Conservation (phyloP, 2,797 vertebrate species). For the Chaetophractus vellerosus region DNA sequence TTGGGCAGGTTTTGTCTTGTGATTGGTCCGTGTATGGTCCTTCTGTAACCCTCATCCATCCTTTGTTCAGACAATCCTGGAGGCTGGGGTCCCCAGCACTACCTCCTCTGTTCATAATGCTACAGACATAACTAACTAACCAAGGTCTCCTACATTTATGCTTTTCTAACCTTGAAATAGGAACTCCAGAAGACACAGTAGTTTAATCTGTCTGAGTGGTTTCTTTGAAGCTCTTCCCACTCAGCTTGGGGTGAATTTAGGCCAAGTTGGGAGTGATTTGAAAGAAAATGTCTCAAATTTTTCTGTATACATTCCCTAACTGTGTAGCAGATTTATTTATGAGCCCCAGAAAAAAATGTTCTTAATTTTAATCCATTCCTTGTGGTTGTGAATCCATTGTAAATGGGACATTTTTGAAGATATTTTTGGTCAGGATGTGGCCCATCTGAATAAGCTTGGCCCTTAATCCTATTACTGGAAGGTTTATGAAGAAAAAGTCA, state of each 20-base stretch:
- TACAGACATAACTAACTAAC: neutral
- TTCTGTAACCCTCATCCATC: neutral
- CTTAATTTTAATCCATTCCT: too few relatives aligned
- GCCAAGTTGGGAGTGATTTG: neutral
- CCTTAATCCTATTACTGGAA: too few relatives aligned
- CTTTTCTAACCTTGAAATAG: neutral
- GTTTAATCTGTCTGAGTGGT: neutral
- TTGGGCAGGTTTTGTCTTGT: neutral
- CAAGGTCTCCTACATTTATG: neutral
- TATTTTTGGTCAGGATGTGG: too few relatives aligned
- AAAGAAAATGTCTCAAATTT: neutral
- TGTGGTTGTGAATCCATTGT: too few relatives aligned
- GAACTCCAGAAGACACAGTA: neutral
- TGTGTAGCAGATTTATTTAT: too few relatives aligned
- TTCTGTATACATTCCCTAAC: neutral
- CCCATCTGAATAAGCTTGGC: too few relatives aligned
- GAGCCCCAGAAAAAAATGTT: too few relatives aligned
- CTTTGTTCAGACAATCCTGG: neutral
- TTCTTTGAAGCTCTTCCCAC: neutral
- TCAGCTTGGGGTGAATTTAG: neutral
- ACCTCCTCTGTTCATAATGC: neutral
- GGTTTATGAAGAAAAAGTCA: too few relatives aligned
- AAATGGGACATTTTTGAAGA: too few relatives aligned
- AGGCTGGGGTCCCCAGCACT: neutral
- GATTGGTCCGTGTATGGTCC: neutral